Base-by-base conservation (phyloP, 2,797 vertebrate species). In the Sebastes iracundus region DNA sequence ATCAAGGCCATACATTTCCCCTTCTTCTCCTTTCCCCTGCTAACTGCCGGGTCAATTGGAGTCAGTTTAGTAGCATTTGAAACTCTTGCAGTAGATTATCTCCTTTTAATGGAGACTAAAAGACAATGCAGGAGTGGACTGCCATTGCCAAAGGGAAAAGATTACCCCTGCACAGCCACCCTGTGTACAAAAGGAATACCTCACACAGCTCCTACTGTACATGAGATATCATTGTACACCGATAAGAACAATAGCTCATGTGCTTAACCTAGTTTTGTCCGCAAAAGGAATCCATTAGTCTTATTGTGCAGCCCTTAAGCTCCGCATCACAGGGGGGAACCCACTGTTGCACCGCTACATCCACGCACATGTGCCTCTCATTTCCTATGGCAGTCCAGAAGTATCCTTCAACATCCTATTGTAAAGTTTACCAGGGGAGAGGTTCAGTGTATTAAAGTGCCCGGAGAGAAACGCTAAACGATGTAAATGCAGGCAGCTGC, bases 1-100 rank as follows among this genome's bases (percentile, higher is more conserved):
- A 98, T 98, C 97, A 97, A 97, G 97, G 96, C 95, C 96, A 96
- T 97, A 96, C 95, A 97, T 98, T 97, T 96, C 96, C 96, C 97
- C 96, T 96, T 94, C 96, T 92, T 95, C 92, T 92, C 94, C 95
- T 93, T 94, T 94, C 93, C 83, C 93, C 94, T 94, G 88, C 96
- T 97, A 96, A 97, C 97, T 95, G 95, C 95, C 86, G 96, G 97
- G 97, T 98, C 97, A 99, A 97, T 97, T 97, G 97, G 97, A 97
- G 96, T 95, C 96, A 96, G 96, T 97, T 98, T 96, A 96, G 90
- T 92, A 94, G 96, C 95, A 96, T 97, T 96, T 95, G 96, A 97
- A 97, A 96, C 96, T 95, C 92, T 89, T 87, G 88, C 91, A 77
- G 84, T 84, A 94, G 93, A 95, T 95, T 92, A 95, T 94, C 80